Percentiles rank a stretch among this genome's conserved stretches.
Evolutionary conservation across 2,888 invertebrate species (phyloP).

Genomic region (Sarcophaga variegata): DNA sequence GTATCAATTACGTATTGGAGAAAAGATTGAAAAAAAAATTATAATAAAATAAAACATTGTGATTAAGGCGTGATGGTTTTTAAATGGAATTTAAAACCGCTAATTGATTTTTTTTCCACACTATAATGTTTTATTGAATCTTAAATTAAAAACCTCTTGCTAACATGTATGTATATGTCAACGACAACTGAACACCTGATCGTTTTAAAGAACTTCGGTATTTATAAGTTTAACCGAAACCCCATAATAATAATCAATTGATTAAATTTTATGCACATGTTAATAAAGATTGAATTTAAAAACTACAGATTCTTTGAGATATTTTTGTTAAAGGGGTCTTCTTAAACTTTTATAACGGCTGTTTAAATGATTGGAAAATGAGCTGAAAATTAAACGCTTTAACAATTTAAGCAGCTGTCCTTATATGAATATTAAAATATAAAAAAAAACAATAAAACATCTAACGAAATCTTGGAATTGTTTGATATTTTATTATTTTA

Average conservation of each 20-base stretch:
- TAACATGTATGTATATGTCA: background rate
- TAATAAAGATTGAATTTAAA: background rate
- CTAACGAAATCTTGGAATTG: too few relatives aligned
- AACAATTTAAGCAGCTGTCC: background rate
- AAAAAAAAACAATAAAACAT: too few relatives aligned
- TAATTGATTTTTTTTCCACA: slow-evolving; percentile 68
- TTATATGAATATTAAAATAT: background rate
- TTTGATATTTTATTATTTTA: too few relatives aligned
- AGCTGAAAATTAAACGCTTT: background rate
- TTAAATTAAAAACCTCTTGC: background rate
- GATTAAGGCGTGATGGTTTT: slow-evolving; percentile 65
- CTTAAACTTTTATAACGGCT: slow-evolving; percentile 5
- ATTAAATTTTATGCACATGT: slow-evolving; percentile 31
- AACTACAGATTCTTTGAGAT: background rate
- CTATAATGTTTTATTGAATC: slow-evolving; percentile 58
- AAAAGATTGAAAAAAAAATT: slow-evolving; percentile 13
- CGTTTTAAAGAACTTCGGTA: slow-evolving; percentile 7
- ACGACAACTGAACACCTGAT: slow-evolving; percentile 38
- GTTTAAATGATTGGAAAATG: slow-evolving; percentile 55
- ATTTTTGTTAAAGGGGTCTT: background rate
- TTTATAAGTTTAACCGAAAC: slow-evolving; percentile 1
- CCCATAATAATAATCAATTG: slow-evolving; percentile 17
- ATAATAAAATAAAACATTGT: slow-evolving; percentile 42
- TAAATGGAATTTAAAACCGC: slow-evolving; percentile 69
- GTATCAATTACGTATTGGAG: slow-evolving; percentile 65